These are phyloP conservation scores for Poecilia wingei DNA, from an alignment of 2,797 vertebrate species.

Conservation along the genomic window DNA sequence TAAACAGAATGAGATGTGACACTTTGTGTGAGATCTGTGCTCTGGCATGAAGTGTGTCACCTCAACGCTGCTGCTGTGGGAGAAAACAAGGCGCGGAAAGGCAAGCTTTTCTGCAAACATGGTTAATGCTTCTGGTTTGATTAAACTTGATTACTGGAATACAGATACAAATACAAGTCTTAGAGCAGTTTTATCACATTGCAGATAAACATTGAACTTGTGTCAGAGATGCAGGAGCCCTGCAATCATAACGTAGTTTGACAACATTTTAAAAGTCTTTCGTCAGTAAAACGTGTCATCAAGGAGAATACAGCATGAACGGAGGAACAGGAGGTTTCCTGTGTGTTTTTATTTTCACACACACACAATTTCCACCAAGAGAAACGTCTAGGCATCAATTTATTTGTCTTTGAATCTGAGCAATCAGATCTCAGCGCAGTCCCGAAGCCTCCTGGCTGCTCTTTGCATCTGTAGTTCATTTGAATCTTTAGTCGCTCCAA, in stretches of 20 bases:
- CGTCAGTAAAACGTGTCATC: background rate
- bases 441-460: background rate
- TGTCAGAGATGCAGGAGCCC: background rate
- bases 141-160: background rate
- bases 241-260: background rate
- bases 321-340: background rate
- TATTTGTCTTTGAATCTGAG: background rate
- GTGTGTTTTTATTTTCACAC: background rate
- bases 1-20: slow-evolving; percentile 61
- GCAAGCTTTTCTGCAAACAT: background rate
- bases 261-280: background rate
- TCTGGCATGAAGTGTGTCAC: slow-evolving; percentile 26
- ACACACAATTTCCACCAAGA: background rate
- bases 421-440: background rate
- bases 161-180: background rate
- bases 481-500: background rate
- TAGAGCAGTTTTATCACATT: background rate
- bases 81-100: background rate
- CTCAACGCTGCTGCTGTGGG: background rate
- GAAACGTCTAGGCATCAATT: background rate
- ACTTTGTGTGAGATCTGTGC: slow-evolving; percentile 33
- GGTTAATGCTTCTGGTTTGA: background rate
- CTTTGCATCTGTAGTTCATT: background rate
- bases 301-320: background rate
- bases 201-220: background rate